Conservation (phyloP, 2,113 vertebrate species). For the Balaenoptera acutorostrata region DNA sequence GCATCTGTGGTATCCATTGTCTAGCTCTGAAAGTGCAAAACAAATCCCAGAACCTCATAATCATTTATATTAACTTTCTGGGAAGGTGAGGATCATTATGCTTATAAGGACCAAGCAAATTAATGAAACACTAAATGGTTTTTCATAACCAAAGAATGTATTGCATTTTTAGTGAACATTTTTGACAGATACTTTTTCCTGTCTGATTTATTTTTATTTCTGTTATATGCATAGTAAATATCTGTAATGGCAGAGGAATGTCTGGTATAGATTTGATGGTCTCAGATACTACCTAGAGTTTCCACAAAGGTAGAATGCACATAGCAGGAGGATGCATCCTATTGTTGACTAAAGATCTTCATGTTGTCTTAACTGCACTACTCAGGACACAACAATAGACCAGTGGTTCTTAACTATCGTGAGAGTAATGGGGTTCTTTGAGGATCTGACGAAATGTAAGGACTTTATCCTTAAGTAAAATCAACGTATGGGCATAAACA, state of each 20-base stretch:
- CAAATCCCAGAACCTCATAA: background rate
- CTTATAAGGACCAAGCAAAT: background rate
- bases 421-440: background rate
- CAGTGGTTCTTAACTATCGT: background rate
- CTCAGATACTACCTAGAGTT: background rate
- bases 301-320: background rate
- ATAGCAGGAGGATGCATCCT: background rate
- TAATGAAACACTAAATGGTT: background rate
- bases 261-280: background rate
- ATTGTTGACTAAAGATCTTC: background rate
- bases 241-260: background rate
- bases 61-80: constrained; percentile 9
- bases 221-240: background rate
- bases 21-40: constrained; percentile 5
- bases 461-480: background rate
- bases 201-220: background rate
- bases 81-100: background rate
- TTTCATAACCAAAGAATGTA: background rate
- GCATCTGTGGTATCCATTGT: background rate
- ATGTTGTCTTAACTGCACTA: background rate
- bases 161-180: background rate
- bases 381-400: background rate
- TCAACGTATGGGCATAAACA: background rate
- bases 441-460: background rate
- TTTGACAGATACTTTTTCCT: background rate